Evolutionary conservation across 2,797 vertebrate genomes (phyloP), one percentile per base, ranked within the genome.

Genomic region (Podarcis siculus): DNA sequence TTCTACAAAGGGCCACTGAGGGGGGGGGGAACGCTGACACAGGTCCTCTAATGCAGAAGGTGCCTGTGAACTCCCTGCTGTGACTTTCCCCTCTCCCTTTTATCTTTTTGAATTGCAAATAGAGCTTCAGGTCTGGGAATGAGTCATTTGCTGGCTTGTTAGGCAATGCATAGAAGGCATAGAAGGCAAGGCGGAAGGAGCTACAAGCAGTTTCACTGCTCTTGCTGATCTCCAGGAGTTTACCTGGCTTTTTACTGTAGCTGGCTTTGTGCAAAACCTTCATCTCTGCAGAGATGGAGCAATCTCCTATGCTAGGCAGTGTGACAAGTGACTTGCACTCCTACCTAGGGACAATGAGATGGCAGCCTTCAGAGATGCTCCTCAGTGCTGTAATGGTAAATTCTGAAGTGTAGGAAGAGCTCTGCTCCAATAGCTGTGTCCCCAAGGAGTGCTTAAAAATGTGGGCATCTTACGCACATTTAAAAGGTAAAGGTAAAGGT

Each of bases 21-120:
- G 49, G 13, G 45, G 45, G 49, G 49, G 82, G 90, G 92, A 84
- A n/a, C 76, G 94, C 94, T 95, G 94, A 89, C 92, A 85, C 55
- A 61, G 90, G 87, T 1, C 23, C 42, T 71, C 2, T 75, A 2
- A 5, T n/a, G 91, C 84, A 25, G 84, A 76, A 92, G 90, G 78
- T 90, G 90, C 76, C 0, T 67, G 32, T 42, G 85, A 71, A 75
- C 86, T 89, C 90, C 93, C 92, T 0, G 64, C 92, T 87, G 86
- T 3, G 82, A 35, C 88, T 90, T 79, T 1, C 23, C 21, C 21
- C 17, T n/a, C 37, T 72, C 8, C 3, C 12, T 30, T 42, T 79
- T 49, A 8, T 32, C 21, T 10, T 61, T 88, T 30, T 45, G 92
- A 76, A 39, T 3, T 32, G 69, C 87, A 83, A 75, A 5, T 1